Percentiles rank a stretch among this genome's conserved stretches.
phyloP scores from a whole-genome alignment of 2,113 vertebrate species.

The Coryphaenoides rupestris region DNA sequence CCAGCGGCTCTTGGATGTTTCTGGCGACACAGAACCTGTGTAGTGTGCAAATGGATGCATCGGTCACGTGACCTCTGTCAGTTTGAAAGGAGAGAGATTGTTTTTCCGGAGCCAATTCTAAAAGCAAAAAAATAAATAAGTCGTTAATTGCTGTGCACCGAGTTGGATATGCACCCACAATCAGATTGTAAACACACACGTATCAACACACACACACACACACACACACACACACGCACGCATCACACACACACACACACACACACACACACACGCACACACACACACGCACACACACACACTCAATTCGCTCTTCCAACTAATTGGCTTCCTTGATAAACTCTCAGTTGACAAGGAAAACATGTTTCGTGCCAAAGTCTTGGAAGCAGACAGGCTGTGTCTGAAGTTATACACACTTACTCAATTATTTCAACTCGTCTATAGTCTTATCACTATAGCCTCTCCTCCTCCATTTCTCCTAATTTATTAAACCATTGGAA shows the following conservation, averaged over 20 bases:
- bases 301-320: background rate
- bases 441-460: background rate
- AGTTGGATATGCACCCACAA: background rate
- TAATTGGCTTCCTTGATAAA: background rate
- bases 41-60: too few species aligned
- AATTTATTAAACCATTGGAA: too few species aligned
- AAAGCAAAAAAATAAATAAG: background rate
- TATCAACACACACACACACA: background rate
- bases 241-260: background rate
- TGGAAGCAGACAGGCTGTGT: background rate
- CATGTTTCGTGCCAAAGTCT: background rate
- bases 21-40: background rate
- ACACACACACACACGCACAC: background rate
- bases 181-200: background rate
- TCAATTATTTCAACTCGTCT: background rate
- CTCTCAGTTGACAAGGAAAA: background rate
- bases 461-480: too few species aligned
- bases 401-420: slow-evolving; percentile 4
- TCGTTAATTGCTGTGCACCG: background rate
- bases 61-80: too few species aligned
- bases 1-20: background rate
- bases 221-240: background rate
- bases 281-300: background rate
- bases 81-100: too few species aligned
- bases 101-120: background rate